Evolutionary conservation across 2,888 invertebrate genomes (phyloP), one percentile per base, ranked within the genome.

Genomic region (Catocala nupta): DNA sequence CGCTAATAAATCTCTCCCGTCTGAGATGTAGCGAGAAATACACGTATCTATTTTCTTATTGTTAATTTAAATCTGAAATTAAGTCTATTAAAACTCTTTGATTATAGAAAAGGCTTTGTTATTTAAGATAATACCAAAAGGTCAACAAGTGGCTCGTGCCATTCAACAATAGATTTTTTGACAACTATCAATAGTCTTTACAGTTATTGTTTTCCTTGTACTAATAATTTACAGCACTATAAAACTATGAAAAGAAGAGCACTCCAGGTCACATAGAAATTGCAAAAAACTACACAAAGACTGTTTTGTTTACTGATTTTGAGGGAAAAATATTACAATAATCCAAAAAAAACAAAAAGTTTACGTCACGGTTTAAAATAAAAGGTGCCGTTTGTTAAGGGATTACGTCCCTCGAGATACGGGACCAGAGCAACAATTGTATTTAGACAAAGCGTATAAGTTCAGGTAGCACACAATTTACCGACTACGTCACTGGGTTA

Each of bases 361-460:
- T 90, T 89, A 90, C 89, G 90, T 90, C 90, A 91, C 86, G 80
- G 85, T 77, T 84, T 88, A 85, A 90, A 90, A 89, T 89, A 88
- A 89, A 87, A 89, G 86, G 84, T 83, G 83, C 80, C 88, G 87
- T 89, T 89, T 90, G 87, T 88, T 80, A 81, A 83, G 84, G 88
- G 92, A 93, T 92, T 91, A 92, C 70, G 74, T 87, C 84, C 87
- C 85, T 81, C 61, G 79, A 83, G 83, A 82, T 80, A 79, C 75
- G 78, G 79, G 81, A 77, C 81, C 76, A 76, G 80, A 80, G 87
- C 86, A 88, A 81, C 90, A 88, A 90, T 90, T 87, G 89, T 84
- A 71, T 71, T 79, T 78, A 89, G 84, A 92, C 90, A 92, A 92
- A 86, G 77, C 76, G 65, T 75, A 79, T 78, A 71, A 84, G 77